Evolutionary conservation across 2,797 vertebrate species (phyloP), one percentile per base, ranked within the genome.

Genomic region (Epinephelus coioides): DNA sequence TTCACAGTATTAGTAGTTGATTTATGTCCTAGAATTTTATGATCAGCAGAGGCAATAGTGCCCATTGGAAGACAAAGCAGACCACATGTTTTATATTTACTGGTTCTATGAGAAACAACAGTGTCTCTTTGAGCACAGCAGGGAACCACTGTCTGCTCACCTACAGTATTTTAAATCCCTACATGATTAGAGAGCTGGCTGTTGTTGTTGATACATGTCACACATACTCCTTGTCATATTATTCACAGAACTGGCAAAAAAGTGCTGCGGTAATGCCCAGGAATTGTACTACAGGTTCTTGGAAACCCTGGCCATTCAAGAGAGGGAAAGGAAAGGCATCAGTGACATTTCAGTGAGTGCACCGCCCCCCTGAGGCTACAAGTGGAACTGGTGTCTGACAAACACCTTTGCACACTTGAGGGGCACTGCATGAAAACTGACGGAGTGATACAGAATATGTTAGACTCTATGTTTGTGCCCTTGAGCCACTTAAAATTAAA

Each of bases 221-320:
- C 51, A 25, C 23, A 9, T 30, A 18, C 65, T 60, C 21, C 9
- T 5, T 47, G 30, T 61, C n/a, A 51, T 78, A 3, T 23, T 81
- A 27, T 87, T 85, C 83, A 69, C 94, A 98, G 97, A 96, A 83
- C 79, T 95, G 87, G 93, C 94, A 61, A 91, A 85, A 67, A 96
- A 94, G 89, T 95, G 97, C 82, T 97, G 97, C 76, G 84, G 81
- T 46, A 89, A 95, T 78, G 96, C 97, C 2, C 91, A 92, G 79
- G 90, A 8, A 34, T 92, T 21, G 27, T 98, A 97, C 90, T 97
- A 97, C 91, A 96, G 95, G 86, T 96, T 97, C 38, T 87, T 98
- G 81, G 97, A 98, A 90, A 89, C 90, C 3, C 73, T 97, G 61
- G 86, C 96, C 84, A 94, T 91, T 71, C 91, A 96, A 49, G 96